Evolutionary conservation across 2,888 invertebrate genomes (phyloP), one percentile per base, ranked within the genome.

Genomic region (Polydrusus tereticollis): DNA sequence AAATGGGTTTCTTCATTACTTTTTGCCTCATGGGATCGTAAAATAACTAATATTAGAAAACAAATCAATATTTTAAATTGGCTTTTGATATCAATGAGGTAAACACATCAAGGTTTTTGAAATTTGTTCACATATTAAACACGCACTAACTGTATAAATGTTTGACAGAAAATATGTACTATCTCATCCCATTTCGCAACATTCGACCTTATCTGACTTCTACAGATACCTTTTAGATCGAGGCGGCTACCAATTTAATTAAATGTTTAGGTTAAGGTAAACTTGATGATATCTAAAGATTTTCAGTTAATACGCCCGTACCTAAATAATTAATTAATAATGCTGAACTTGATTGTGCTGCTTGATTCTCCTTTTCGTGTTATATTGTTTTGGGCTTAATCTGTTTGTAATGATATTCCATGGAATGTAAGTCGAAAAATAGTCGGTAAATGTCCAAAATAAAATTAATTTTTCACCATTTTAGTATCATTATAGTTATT

Each of bases 141-240:
- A 82, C 81, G 80, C 64, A 65, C 84, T 85, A 85, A 85, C 84
- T 85, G 84, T 83, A 84, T 83, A 82, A 83, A 83, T 83, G 83
- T 84, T 84, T 84, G 84, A 84, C 84, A 84, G 83, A 77, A 75
- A 75, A 77, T 79, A 75, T 75, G 75, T 77, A 74, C 76, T 77
- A 77, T 77, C 75, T 76, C 76, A 73, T 76, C 72, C 76, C 59
- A 33, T 26, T 33, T 12, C 63, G 62, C 71, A 66, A 72, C 71
- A 72, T 75, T 74, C 68, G 60, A 62, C 72, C 71, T 70, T 74
- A 74, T 74, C 74, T 62, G 70, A 58, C 57, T 69, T 55, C 38
- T 58, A 59, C 70, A 70, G 65, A 70, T 59, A 65, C 52, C 23
- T 57, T 58, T 57, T 20, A 47, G 69, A 69, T 43, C 29, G 52